Evolutionary conservation across 1,140 invertebrate genomes (phyloP), one percentile per base, ranked within the genome.

Genomic region (Whitmania pigra): DNA sequence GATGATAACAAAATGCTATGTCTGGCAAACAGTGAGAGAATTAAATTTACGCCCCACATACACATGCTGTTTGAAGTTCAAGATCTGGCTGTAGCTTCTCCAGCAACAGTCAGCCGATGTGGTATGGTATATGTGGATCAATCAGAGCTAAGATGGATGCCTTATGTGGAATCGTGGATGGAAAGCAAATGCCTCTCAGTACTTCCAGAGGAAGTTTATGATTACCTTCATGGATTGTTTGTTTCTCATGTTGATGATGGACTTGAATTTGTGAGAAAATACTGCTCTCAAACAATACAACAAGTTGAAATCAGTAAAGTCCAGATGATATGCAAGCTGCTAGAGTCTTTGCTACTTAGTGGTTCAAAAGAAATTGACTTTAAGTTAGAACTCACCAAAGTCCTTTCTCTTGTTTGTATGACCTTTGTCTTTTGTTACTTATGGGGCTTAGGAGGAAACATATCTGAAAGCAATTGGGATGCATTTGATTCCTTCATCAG

Each of bases 381-480:
- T 29, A 77, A 74, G 25, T 74, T 79, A 73, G 83, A 84, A 53
- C 74, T 76, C 13, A 69, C 74, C 25, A 83, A 82, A 69, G 75
- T 84, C 0, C 76, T 82, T 72, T 84, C 82, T n/a, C 86, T 88
- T 67, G 76, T 90, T 9, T 85, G 84, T 43, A 88, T 89, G 75
- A 86, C 86, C 4, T 91, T 91, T 79, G 84, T 89, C 63, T 89
- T 90, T 78, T 85, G 86, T 25, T 90, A 88, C 77, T 78, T 91
- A 1, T 94, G 92, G 92, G 84, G 87, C 1, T 79, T 93, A 9
- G 90, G 90, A 43, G 90, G 90, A 0, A 93, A 92, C 80, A 83
- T 91, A 2, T 80, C 85, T 1, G 89, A 92, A 75, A 78, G 76
- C 0, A 87, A 88, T 69, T 86, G 88, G 73, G 85, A 87, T 43